Evolutionary conservation across 2,888 invertebrate species (phyloP), one percentile per base, ranked within the genome.

Genomic region (Carcina quercana): DNA sequence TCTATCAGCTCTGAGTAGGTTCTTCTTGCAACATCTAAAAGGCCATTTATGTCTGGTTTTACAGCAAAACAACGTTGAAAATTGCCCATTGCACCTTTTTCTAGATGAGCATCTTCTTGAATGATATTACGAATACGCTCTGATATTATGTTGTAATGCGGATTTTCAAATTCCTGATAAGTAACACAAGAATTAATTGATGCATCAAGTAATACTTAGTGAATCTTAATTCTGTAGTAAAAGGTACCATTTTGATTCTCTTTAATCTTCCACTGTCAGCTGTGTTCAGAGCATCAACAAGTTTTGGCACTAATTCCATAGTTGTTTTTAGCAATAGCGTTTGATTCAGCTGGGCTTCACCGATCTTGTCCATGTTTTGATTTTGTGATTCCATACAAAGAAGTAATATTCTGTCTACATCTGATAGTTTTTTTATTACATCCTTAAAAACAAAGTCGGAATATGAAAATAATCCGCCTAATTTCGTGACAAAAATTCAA

Each of bases 1-100:
- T 93, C 91, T 38, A 96, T 87, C 8, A 94, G 79, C 63, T 96
- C 95, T n/a, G 92, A 91, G 68, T 96, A 96, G 0, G 92, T 90
- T 58, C 90, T 88, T 46, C 97, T 83, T 3, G 94, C 90, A 15
- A 96, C 86, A 68, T 97, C 97, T 43, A 97, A 69, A 32, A 95
- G 80, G 1, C 91, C 91, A 53, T 91, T 91, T n/a, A 92, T 82
- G 17, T 89, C 88, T 1, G 88, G 82, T 67, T 91, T 93, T 2
- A 97, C 89, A 11, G 95, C 82, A 26, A 82, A 80, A 43, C 80
- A 83, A 33, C 86, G 59, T 54, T 86, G 86, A 8, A 85, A 57
- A 44, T 71, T 74, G 1, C 85, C 82, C 52, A 85, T 82, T 1
- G 79, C 73, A 1, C 88, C 87, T 54, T 82, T 86, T 30, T 84